Evolutionary conservation across 2,888 invertebrate genomes (phyloP).

Genomic region (Leuctra nigra): DNA sequence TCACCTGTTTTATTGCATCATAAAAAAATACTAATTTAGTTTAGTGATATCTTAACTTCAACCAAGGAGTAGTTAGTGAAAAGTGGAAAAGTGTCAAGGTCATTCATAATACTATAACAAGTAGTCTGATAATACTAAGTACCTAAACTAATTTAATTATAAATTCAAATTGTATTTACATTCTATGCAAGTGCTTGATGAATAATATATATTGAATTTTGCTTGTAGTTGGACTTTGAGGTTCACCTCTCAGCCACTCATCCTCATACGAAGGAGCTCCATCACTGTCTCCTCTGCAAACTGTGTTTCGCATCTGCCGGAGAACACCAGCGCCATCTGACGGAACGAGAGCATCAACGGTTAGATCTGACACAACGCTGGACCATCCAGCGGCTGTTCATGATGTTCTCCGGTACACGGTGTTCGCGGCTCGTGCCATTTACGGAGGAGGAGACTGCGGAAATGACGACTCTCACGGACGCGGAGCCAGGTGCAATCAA

Average conservation of each 20-base stretch:
- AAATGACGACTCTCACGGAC: constrained; percentile 30
- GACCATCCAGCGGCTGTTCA: constrained; percentile 41
- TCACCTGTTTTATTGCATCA: no score
- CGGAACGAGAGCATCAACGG: constrained; percentile 40
- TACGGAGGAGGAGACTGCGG: constrained; percentile 36
- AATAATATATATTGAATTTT: background rate
- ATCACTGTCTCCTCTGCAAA: constrained; percentile 39
- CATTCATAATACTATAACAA: no score
- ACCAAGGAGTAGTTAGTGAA: no score
- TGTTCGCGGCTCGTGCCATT: constrained; percentile 39
- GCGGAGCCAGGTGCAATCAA: constrained; percentile 30
- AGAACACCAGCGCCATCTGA: constrained; percentile 37
- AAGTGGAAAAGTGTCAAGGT: no score
- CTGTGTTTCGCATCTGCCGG: constrained; percentile 39
- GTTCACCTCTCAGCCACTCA: constrained; percentile 21
- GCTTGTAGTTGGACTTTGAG: constrained; percentile 21
- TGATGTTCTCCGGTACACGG: constrained; percentile 39
- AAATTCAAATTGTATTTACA: background rate
- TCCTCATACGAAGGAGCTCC: constrained; percentile 25
- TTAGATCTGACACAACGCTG: constrained; percentile 40
- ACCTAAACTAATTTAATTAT: no score
- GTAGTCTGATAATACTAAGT: no score
- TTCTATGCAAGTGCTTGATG: background rate
- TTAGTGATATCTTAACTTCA: no score
- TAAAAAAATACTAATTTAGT: no score